Evolutionary conservation across 1,140 invertebrate genomes (phyloP), one percentile per base, ranked within the genome.

Genomic region (Drosophila jambulina): DNA sequence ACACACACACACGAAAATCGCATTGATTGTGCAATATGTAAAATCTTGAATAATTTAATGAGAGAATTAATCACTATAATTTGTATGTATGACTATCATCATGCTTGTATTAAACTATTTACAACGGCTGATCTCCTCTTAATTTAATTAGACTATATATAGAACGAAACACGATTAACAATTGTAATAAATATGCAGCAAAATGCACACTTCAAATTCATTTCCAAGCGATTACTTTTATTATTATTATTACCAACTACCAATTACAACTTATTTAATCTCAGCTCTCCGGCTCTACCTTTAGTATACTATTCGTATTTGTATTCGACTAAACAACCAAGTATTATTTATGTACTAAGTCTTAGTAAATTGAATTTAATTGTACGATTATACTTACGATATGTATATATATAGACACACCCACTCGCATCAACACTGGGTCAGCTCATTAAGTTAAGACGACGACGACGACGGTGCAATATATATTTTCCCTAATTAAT

Each of bases 321-420:
- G 69, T 72, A 72, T 72, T 59, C 56, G 38, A 64, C 63, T 80
- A 53, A 62, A 82, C 34, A 56, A 71, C 57, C 46, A 86, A 87
- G 83, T 87, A 87, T 87, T 87, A 87, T 88, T 75, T 88, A 87
- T 87, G 61, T 78, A 78, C 64, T 88, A 90, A 88, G 84, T 62
- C 46, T 65, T 85, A 88, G 85, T 49, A 90, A 90, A 85, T 75
- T 82, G 60, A 82, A 75, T 77, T 80, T 74, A 53, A 86, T 69
- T 78, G 71, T 65, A 61, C 45, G 21, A 72, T 48, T 51, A 23
- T 21, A 34, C 32, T 17, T 65, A 64, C 40, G 25, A 79, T 45
- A 65, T 51, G 13, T 21, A 51, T 19, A 75, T 25, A 46, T 42
- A 34, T 17, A 64, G 21, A 61, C 6, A 75, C 42, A 62, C 36